phyloP scores from a whole-genome alignment of 2,797 vertebrate genomes.

The Schizopygopsis malacanthus region DNA sequence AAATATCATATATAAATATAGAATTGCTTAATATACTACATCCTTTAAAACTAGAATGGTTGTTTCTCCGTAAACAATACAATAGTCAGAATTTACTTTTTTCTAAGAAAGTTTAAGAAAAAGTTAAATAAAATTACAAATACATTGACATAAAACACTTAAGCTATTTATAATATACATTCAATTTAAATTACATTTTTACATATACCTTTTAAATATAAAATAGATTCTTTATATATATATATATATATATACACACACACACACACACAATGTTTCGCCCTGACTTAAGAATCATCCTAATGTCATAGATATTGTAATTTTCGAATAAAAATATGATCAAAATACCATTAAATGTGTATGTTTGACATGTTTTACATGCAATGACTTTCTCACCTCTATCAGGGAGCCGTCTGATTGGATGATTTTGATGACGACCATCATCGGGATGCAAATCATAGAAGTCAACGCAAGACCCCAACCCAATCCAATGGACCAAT shows the following conservation, averaged over 20 bases:
- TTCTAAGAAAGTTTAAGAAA: no score
- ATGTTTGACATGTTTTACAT: not conserved
- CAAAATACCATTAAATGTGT: not conserved
- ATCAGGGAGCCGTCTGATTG: constrained; percentile 92
- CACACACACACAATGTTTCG: not conserved
- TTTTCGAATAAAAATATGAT: not conserved
- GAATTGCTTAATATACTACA: not conserved
- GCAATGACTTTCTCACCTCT: constrained; percentile 78
- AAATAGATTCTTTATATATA: not conserved
- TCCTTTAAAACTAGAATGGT: no score
- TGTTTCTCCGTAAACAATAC: no score
- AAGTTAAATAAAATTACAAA: no score
- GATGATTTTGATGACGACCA: constrained; percentile 92
- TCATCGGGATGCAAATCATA: constrained; percentile 97
- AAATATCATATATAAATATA: not conserved
- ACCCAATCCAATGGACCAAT: constrained; percentile 94
- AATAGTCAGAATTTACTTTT: no score
- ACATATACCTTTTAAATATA: not conserved
- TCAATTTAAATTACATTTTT: not conserved
- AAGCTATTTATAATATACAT: no score
- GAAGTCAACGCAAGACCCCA: constrained; percentile 93
- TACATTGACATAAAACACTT: no score
- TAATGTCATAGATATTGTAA: not conserved
- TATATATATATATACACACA: no score
- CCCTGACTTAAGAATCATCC: not conserved